Evolutionary conservation across 2,888 invertebrate genomes (phyloP).

Genomic region (Parochlus steinenii): DNA sequence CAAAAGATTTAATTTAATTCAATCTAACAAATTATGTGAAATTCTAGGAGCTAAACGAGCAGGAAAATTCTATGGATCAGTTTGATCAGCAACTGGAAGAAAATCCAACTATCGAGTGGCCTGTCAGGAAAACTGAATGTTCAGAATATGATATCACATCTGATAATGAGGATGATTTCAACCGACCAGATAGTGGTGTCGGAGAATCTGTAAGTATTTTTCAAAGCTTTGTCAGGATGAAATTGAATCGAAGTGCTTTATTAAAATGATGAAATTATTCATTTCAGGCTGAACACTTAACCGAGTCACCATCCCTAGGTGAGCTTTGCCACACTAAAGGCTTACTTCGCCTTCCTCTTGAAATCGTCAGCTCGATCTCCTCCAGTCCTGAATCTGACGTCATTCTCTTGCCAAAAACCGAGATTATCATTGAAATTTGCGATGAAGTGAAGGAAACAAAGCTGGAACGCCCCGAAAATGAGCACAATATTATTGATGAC

Average conservation of each 20-base stretch:
- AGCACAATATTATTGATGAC: neutral
- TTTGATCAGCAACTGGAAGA: neutral
- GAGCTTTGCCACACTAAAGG: conserved; percentile 17
- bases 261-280: neutral
- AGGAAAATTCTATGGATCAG: neutral
- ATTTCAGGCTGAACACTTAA: conserved; percentile 16
- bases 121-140: conserved; percentile 2
- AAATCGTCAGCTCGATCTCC: conserved; percentile 9
- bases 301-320: conserved; percentile 15
- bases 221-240: neutral
- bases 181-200: conserved; percentile 17
- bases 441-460: conserved; percentile 4
- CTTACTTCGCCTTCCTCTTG: conserved; percentile 15
- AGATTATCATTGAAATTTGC: neutral
- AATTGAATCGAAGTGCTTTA: too few relatives aligned
- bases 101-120: conserved; percentile 9
- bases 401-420: conserved; percentile 5
- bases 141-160: conserved; percentile 10
- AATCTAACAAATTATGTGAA: neutral
- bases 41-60: neutral
- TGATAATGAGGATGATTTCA: conserved; percentile 13
- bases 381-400: conserved; percentile 8
- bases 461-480: neutral
- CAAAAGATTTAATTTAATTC: conserved; percentile 2
- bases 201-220: conserved; percentile 16